Evolutionary conservation across 2,113 vertebrate species (phyloP), one percentile per base, ranked within the genome.

Genomic region (Mirounga angustirostris): DNA sequence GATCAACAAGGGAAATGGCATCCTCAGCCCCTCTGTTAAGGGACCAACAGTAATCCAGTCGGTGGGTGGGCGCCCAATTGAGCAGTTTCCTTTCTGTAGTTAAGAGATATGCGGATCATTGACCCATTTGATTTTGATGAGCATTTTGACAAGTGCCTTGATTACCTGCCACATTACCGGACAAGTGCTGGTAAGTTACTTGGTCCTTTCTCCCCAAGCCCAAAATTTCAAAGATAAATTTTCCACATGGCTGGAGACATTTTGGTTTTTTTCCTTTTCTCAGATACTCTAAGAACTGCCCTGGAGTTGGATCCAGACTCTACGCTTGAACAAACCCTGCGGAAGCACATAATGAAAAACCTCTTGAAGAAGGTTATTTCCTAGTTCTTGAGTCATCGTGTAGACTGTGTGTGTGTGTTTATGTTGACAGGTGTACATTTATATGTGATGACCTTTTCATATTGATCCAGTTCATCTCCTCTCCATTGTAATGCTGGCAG

Each of bases 351-450:
- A 19, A 96, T 98, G 97, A 91, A 96, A 97, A 98, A 88, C 28
- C 95, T 98, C 83, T 91, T 98, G 83, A 95, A 97, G 52, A 98
- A 98, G 96, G 98, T 97, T 97, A 94, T 94, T 91, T 95, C 58
- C 82, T 86, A 71, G 33, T 58, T 94, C 67, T 92, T 73, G 73
- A 94, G 65, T 86, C 79, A 74, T 63, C 1, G 0, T 58, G 26
- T 65, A 87, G 58, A 78, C 24, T 87, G 0, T 52, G 28, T 61
- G 5, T 84, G 11, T 84, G 11, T 93, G 52, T 93, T 28, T 92
- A 9, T 84, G 7, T 91, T 61, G 93, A 61, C 15, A 58, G 5
- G 9, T 54, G 15, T 61, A 43, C 46, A 28, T 94, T 58, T 92
- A 71, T 54, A 65, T 59, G 22, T 85, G 46, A 61, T 43, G 40